These are phyloP conservation scores for Hippocampus abdominalis DNA, from an alignment of 2,113 vertebrate genomes.

Conservation along the genomic window DNA sequence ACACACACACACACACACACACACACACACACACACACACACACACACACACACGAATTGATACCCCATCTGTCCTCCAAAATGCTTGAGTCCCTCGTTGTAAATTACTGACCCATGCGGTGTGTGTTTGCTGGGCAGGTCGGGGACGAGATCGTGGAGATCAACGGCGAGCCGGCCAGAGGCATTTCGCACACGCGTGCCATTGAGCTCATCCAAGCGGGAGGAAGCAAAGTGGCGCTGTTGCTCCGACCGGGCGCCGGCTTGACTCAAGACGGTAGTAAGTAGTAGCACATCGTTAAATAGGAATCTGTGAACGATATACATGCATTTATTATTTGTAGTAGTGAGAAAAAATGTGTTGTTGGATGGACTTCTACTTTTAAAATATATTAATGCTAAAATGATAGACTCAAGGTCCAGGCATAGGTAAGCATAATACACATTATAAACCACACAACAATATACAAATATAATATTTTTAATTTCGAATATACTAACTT, in stretches of 20 bases:
- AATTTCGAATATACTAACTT: too few species aligned
- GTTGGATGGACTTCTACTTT: background rate
- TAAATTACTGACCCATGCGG: background rate
- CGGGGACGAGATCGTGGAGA: constrained; percentile 98
- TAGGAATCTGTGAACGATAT: background rate
- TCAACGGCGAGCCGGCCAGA: constrained; percentile 93
- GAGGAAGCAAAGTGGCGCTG: constrained; percentile 89
- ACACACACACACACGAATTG: too few species aligned
- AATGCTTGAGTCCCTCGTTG: too few species aligned
- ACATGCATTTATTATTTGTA: too few species aligned
- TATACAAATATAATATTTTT: too few species aligned
- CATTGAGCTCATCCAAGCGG: constrained; percentile 97
- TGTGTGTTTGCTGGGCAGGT: constrained; percentile 72
- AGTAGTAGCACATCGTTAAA: constrained; percentile 37
- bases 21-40: too few species aligned
- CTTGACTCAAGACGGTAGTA: constrained; percentile 89
- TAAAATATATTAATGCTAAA: background rate
- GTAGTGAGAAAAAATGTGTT: too few species aligned
- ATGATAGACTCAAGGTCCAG: background rate
- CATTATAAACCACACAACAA: too few species aligned
- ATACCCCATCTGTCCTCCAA: too few species aligned
- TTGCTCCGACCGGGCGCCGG: constrained; percentile 89
- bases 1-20: too few species aligned
- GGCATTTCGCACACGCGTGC: constrained; percentile 96
- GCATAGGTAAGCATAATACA: too few species aligned